Base-by-base conservation (phyloP, 1,140 invertebrate genomes). In the Drosophila simulans region DNA sequence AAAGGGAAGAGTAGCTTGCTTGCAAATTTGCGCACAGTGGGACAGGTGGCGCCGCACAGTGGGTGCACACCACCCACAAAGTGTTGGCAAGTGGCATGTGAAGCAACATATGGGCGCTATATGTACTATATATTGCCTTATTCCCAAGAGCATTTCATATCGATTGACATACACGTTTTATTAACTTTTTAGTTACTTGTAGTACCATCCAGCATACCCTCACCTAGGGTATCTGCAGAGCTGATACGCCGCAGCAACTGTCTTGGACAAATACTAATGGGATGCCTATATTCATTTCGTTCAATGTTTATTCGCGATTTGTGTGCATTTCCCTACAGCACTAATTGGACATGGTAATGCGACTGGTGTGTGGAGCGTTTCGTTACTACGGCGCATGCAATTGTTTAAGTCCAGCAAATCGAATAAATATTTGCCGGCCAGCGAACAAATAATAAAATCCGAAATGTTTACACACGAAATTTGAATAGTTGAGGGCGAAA, bases 371-470 rank as follows among this genome's bases (percentile, higher is more conserved):
- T 34, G 17, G n/a, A 35, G 31, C 10, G 17, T 11, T 5, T 13
- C 13, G 10, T 8, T 4, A 45, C 17, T 27, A 34, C 15, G 46
- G 12, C 8, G 39, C 53, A 54, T 39, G 13, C 13, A 46, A 64
- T 64, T 69, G 48, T 45, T 63, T 63, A 54, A 65, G 39, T 53
- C 63, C 13, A 39, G 34, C 48, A 54, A 64, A 45, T 37, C 48
- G 22, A 46, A 69, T 54, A 65, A 48, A 39, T 66, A 69, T 34
- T 69, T 54, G 66, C 45, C 20, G 22, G 37, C n/a, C 45, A n/a
- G 25, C 15, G 43, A 37, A 48, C 22, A 25, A 51, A 51, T 59
- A 66, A 49, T 27, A 31, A 37, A 48, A 17, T 15, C 7, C n/a
- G n/a, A 45, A 46, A n/a, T 46, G 27, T 46, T 51, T 51, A 51